Conservation (phyloP, 2,888 invertebrate species). For the Erebia aethiops region DNA sequence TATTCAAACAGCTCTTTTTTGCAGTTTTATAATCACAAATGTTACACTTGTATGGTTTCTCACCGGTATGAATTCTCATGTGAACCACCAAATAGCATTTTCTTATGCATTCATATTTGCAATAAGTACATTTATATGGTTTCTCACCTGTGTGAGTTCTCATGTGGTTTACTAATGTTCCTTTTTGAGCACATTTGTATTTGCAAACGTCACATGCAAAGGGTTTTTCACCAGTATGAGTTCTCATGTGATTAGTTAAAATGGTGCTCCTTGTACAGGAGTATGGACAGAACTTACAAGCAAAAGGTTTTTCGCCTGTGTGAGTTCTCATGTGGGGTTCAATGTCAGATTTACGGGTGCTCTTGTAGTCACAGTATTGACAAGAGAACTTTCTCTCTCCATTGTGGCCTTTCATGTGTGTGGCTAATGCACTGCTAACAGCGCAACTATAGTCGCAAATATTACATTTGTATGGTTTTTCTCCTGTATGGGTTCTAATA, state of each 20-base stretch:
- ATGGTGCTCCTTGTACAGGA: slow-evolving; percentile 3
- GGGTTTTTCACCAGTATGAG: slow-evolving; percentile 13
- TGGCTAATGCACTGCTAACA: neutral
- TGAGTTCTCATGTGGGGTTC: neutral
- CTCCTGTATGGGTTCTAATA: neutral
- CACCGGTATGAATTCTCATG: neutral
- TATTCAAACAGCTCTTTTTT: neutral
- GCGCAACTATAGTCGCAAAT: neutral
- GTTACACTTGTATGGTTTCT: neutral
- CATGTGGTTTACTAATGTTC: neutral
- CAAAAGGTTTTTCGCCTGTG: neutral
- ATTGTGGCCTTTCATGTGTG: neutral
- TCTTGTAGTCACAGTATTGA: neutral
- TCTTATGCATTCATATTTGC: neutral
- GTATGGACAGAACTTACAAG: neutral
- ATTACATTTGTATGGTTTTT: neutral
- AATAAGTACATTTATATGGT: neutral
- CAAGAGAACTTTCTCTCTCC: neutral
- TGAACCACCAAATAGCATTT: neutral
- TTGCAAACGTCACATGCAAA: neutral
- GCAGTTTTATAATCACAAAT: neutral
- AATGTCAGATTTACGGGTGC: neutral
- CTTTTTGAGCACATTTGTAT: neutral
- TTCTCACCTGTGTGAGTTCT: slow-evolving; percentile 19
- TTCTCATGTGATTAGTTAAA: slow-evolving; percentile 5